Conservation (phyloP, 2,888 invertebrate species). For the Pseudanteris insignis region DNA sequence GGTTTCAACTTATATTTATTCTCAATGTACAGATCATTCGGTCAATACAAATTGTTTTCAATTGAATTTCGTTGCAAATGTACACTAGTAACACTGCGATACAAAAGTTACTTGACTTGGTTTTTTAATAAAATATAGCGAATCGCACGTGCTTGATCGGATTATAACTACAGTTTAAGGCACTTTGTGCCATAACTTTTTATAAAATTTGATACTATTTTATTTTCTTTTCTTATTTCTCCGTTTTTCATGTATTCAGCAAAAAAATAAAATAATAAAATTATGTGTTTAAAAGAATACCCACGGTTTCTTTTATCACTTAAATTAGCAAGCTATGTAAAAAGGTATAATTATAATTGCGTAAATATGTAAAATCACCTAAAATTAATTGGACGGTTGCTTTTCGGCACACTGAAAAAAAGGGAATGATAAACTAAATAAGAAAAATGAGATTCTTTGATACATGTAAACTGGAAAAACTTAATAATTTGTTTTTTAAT, state of each 20-base stretch:
- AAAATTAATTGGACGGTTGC: slow-evolving; percentile 62
- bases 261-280: slow-evolving; percentile 27
- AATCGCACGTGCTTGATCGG: slow-evolving; percentile 7
- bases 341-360: slow-evolving; percentile 36
- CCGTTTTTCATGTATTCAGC: slow-evolving; percentile 12
- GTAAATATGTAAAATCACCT: slow-evolving; percentile 38
- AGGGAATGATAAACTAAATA: slow-evolving; percentile 8
- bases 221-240: slow-evolving; percentile 3
- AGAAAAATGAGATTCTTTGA: neutral
- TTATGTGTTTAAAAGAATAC: slow-evolving; percentile 28
- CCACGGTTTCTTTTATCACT: slow-evolving; percentile 38
- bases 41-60: too few relatives aligned
- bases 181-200: slow-evolving; percentile 58
- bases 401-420: slow-evolving; percentile 40
- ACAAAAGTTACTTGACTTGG: slow-evolving; percentile 16
- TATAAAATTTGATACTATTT: slow-evolving; percentile 6
- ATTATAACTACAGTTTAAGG: slow-evolving; percentile 49
- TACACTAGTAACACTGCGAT: slow-evolving; percentile 30
- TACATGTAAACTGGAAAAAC: neutral
- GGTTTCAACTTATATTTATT: too few relatives aligned
- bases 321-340: slow-evolving; percentile 42
- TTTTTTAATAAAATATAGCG: slow-evolving; percentile 26
- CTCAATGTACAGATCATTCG: too few relatives aligned
- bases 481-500: neutral
- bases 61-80: slow-evolving; percentile 23